Conservation (phyloP, 2,888 invertebrate genomes). For the Agonopterix heracliana region DNA sequence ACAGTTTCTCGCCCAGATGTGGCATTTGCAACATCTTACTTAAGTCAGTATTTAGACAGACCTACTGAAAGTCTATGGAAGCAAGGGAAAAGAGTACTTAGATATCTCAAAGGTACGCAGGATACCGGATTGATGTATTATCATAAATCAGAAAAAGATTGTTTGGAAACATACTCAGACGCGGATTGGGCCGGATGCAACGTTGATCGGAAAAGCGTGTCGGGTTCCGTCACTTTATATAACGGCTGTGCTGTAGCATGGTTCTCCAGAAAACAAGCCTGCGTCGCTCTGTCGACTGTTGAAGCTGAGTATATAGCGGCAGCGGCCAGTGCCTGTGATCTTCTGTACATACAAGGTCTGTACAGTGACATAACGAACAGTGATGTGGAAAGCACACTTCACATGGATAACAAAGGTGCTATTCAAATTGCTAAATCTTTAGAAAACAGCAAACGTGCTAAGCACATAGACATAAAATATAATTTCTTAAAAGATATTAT, state of each 20-base stretch:
- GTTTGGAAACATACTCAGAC: constrained; percentile 5
- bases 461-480: background rate
- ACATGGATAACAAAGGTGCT: background rate
- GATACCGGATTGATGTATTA: background rate
- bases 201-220: constrained; percentile 2
- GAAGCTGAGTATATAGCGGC: constrained; percentile 6
- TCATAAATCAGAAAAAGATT: background rate
- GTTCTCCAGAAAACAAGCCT: constrained; percentile 8
- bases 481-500: background rate
- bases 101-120: constrained; percentile 2
- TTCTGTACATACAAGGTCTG: constrained; percentile 1
- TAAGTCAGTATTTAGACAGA: constrained; percentile 5
- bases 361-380: background rate
- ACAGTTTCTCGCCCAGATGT: constrained; percentile 4
- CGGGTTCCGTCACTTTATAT: constrained; percentile 2
- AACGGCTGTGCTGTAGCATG: constrained; percentile 3
- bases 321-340: constrained; percentile 2
- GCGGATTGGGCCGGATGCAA: constrained; percentile 8
- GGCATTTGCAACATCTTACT: constrained; percentile 1
- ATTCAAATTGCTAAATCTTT: background rate
- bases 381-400: background rate
- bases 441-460: background rate
- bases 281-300: constrained; percentile 6
- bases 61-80: constrained; percentile 2
- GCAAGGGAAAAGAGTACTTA: constrained; percentile 3